Percentiles rank a stretch among this genome's conserved stretches.
These are phyloP conservation scores for Nerophis lumbriciformis DNA, from an alignment of 2,113 vertebrate species.

Conservation along the genomic window DNA sequence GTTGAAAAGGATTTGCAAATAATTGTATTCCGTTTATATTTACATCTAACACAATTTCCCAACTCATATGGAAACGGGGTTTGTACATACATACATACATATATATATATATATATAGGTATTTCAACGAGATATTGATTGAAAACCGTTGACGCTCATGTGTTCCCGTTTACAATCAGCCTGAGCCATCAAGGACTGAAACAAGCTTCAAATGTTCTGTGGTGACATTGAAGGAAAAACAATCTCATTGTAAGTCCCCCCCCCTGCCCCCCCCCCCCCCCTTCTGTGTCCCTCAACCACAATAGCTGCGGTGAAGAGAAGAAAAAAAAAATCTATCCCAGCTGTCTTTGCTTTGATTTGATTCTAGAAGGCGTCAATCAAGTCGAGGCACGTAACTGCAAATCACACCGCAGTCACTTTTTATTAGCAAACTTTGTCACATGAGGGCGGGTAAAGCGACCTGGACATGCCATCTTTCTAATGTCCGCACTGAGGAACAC, in stretches of 20 bases:
- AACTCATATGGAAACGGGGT: too few relatives aligned
- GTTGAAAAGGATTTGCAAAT: too few relatives aligned
- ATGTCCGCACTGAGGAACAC: constrained; percentile 36
- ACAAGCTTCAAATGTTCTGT: constrained; percentile 32
- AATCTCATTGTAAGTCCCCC: constrained; percentile 32
- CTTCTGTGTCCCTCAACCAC: constrained; percentile 51
- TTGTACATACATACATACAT: too few relatives aligned
- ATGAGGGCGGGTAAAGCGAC: constrained; percentile 37
- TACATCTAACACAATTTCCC: too few relatives aligned
- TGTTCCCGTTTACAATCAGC: constrained; percentile 3
- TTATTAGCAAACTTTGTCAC: constrained; percentile 47
- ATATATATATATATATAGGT: too few relatives aligned
- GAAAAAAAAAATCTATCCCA: constrained; percentile 54
- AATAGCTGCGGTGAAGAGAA: constrained; percentile 42
- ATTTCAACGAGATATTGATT: too few relatives aligned
- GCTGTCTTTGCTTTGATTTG: constrained; percentile 71
- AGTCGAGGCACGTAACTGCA: constrained; percentile 43
- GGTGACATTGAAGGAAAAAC: constrained; percentile 29
- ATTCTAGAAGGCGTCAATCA: constrained; percentile 68
- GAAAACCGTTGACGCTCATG: neutral
- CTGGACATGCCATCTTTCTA: constrained; percentile 51
- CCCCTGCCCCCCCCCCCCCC: constrained; percentile 30
- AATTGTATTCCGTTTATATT: too few relatives aligned
- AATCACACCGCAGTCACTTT: constrained; percentile 57
- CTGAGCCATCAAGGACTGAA: constrained; percentile 23